These are phyloP conservation scores for Hippoglossus hippoglossus DNA, from an alignment of 2,797 vertebrate species.

Conservation along the genomic window DNA sequence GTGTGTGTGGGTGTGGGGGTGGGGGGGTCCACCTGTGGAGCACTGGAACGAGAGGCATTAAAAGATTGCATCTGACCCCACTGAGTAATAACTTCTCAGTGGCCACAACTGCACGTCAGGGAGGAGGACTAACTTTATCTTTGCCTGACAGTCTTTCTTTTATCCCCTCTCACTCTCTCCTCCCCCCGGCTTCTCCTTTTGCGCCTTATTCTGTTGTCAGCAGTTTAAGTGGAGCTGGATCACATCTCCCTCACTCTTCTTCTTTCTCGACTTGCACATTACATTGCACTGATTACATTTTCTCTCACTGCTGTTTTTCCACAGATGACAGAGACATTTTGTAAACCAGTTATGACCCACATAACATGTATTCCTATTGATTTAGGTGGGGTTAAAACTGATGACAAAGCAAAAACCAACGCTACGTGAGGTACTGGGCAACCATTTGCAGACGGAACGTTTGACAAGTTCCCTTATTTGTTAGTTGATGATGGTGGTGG, in stretches of 20 bases:
- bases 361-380: too few species aligned
- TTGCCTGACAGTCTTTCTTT: constrained; percentile 41
- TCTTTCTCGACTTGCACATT: background rate
- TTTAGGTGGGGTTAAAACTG: too few species aligned
- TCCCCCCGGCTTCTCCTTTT: background rate
- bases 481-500: too few species aligned
- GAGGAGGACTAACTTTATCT: constrained; percentile 42
- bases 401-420: too few species aligned
- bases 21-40: constrained; percentile 56
- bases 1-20: constrained; percentile 1
- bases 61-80: constrained; percentile 72
- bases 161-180: background rate
- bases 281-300: too few species aligned
- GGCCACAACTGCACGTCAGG: constrained; percentile 19
- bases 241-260: background rate
- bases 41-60: constrained; percentile 50
- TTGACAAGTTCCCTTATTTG: too few species aligned
- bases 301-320: too few species aligned
- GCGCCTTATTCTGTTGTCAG: background rate
- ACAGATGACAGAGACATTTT: too few species aligned
- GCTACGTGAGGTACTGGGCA: too few species aligned
- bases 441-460: too few species aligned
- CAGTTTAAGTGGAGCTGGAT: background rate
- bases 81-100: constrained; percentile 65
- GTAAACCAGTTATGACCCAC: too few species aligned